A percentile compares a stretch with the other conserved stretches of the same genome.
These are phyloP conservation scores for Campodea augens DNA, from an alignment of 1,140 invertebrate genomes.

Conservation along the genomic window DNA sequence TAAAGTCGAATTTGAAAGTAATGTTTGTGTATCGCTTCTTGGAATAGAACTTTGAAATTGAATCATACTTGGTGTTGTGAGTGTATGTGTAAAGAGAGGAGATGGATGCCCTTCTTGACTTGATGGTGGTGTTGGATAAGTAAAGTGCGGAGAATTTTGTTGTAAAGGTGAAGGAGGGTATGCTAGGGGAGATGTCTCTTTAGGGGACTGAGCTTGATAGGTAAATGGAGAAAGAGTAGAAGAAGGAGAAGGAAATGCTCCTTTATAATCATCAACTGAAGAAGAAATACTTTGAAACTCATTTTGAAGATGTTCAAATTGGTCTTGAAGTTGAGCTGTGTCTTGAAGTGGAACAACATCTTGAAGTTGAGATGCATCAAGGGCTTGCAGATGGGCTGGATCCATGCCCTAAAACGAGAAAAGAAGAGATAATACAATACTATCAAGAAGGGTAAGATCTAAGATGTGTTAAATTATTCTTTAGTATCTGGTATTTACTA, in stretches of 20 bases:
- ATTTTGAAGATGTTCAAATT: neutral
- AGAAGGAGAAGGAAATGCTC: neutral
- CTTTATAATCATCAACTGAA: no score
- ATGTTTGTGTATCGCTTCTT: no score
- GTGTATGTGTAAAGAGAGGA: neutral
- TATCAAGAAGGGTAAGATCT: no score
- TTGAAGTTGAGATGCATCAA: constrained; percentile 21
- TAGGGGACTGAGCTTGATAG: neutral
- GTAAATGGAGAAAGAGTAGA: no score
- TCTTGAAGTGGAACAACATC: constrained; percentile 17
- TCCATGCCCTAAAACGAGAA: no score
- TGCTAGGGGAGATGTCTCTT: constrained; percentile 32
- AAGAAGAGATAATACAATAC: no score
- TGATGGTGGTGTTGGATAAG: constrained; percentile 63
- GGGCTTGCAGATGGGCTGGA: constrained; percentile 29
- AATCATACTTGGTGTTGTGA: no score
- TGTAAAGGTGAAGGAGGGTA: constrained; percentile 13
- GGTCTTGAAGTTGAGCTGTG: constrained; percentile 6
- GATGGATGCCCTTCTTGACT: constrained; percentile 48
- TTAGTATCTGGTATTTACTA: no score
- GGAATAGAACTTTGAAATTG: no score
- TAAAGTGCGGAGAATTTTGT: constrained; percentile 28
- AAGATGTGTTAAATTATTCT: no score
- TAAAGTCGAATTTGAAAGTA: no score
- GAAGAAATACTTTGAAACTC: neutral